These are phyloP conservation scores for Lottia gigantea DNA, from an alignment of 2,888 invertebrate species.

Conservation along the genomic window DNA sequence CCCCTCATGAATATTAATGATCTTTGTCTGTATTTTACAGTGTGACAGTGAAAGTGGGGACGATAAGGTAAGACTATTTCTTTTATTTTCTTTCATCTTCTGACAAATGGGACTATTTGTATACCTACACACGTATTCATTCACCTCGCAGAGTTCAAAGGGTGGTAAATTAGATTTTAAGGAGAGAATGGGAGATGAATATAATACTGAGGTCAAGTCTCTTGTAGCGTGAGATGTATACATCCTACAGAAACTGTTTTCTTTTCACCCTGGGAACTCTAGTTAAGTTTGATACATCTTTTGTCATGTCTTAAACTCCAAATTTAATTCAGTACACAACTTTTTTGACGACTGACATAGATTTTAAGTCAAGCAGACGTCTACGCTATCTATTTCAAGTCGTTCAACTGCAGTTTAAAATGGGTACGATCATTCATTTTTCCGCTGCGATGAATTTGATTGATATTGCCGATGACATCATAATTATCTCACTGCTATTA, in stretches of 20 bases:
- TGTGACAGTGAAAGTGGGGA: constrained; percentile 60
- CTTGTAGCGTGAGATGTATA: neutral
- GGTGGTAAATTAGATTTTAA: neutral
- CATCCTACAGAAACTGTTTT: neutral
- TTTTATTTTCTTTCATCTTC: constrained; percentile 20
- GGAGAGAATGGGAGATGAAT: neutral
- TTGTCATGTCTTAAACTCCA: too few relatives aligned
- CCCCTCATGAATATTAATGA: constrained; percentile 38
- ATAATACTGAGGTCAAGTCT: neutral
- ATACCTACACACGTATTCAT: neutral
- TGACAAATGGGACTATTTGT: constrained; percentile 6
- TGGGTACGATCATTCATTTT: too few relatives aligned
- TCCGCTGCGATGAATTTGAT: too few relatives aligned
- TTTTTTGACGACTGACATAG: too few relatives aligned
- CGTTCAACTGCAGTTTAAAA: too few relatives aligned
- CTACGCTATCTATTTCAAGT: too few relatives aligned
- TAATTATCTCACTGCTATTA: too few relatives aligned
- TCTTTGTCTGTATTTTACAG: constrained; percentile 41
- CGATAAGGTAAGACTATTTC: constrained; percentile 50
- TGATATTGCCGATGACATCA: too few relatives aligned
- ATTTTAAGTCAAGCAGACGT: too few relatives aligned
- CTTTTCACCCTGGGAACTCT: too few relatives aligned
- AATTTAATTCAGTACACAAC: too few relatives aligned
- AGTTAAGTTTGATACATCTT: too few relatives aligned
- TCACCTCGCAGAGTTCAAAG: neutral